Evolutionary conservation across 2,797 vertebrate genomes (phyloP).

Genomic region (Benthosema pterotum): DNA sequence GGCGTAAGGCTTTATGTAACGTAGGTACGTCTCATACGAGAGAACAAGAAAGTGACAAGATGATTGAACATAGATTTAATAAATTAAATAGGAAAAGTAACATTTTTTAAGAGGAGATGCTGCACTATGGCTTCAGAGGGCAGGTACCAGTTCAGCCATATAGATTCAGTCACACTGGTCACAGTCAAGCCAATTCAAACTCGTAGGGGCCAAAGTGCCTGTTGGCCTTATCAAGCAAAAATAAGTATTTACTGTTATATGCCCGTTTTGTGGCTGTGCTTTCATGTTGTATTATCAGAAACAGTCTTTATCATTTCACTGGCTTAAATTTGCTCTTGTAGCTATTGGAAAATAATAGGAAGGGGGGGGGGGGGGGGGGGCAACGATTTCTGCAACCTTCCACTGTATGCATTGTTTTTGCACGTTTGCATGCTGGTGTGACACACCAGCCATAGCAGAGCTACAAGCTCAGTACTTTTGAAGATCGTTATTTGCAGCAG

Average conservation of each 20-base stretch:
- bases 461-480: no score
- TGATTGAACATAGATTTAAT: conserved; percentile 22
- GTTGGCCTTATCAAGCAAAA: no score
- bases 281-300: neutral
- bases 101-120: conserved; percentile 9
- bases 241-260: neutral
- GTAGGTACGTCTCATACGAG: conserved; percentile 5
- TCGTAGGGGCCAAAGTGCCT: neutral
- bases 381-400: no score
- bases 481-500: no score
- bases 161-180: neutral
- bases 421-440: no score
- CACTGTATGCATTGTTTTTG: no score
- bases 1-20: neutral
- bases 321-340: neutral
- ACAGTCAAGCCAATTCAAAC: neutral
- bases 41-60: neutral
- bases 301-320: neutral
- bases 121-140: conserved; percentile 14
- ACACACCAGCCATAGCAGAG: no score
- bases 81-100: conserved; percentile 11
- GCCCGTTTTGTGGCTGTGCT: neutral
- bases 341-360: neutral
- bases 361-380: no score
- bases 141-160: neutral